Evolutionary conservation across 1,140 invertebrate species (phyloP).

Genomic region (Apis mellifera): DNA sequence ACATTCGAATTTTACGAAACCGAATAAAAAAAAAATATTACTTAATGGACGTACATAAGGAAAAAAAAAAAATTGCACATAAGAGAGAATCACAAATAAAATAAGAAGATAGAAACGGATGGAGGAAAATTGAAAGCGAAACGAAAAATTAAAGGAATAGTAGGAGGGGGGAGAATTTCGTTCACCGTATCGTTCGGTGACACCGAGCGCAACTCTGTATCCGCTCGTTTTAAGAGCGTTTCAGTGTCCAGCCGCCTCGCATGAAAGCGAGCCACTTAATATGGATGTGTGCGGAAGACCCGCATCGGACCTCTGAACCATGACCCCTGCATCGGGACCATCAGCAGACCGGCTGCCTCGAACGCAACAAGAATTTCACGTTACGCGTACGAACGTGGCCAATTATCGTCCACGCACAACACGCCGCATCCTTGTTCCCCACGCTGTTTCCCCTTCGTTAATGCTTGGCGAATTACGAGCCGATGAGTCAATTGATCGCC

Average conservation of each 20-base stretch:
- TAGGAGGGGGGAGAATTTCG: too few species aligned
- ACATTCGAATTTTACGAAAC: too few species aligned
- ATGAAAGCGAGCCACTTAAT: constrained; percentile 74
- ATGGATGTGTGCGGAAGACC: constrained; percentile 72
- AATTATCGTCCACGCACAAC: constrained; percentile 57
- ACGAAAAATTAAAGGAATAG: background rate
- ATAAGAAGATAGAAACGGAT: too few species aligned
- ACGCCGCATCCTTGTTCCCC: constrained; percentile 38
- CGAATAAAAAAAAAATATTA: too few species aligned
- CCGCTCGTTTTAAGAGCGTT: constrained; percentile 46
- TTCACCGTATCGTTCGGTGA: constrained; percentile 44
- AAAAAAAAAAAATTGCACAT: too few species aligned
- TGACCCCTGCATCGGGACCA: constrained; percentile 71
- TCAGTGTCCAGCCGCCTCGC: constrained; percentile 46
- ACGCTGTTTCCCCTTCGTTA: background rate
- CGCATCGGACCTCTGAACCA: constrained; percentile 69
- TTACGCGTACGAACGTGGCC: constrained; percentile 53
- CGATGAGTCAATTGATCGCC: constrained; percentile 4
- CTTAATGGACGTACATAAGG: too few species aligned
- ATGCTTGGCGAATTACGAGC: background rate
- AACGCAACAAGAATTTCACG: constrained; percentile 66
- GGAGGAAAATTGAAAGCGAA: too few species aligned
- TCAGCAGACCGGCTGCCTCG: constrained; percentile 53
- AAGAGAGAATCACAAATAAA: too few species aligned
- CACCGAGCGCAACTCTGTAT: constrained; percentile 28